These are phyloP conservation scores for Leucoma salicis DNA, from an alignment of 2,888 invertebrate species.

Conservation along the genomic window DNA sequence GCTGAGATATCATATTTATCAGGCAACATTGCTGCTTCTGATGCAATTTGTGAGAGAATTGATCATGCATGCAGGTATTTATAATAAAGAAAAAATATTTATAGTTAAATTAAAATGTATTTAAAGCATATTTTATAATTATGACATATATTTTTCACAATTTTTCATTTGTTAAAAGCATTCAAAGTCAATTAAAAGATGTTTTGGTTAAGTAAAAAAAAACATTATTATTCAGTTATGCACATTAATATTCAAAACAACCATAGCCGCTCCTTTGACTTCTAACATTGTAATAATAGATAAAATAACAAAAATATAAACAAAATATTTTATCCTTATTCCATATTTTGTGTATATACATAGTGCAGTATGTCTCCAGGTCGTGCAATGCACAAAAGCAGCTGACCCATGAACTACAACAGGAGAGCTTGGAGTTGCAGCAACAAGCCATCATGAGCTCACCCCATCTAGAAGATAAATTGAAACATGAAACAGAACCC, in stretches of 20 bases:
- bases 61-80: constrained; percentile 74
- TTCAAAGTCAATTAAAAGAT: constrained; percentile 38
- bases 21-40: constrained; percentile 77
- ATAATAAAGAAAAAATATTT: constrained; percentile 32
- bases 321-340: constrained; percentile 42
- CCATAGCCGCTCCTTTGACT: constrained; percentile 57
- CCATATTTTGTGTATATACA: constrained; percentile 35
- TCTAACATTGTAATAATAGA: constrained; percentile 58
- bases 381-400: constrained; percentile 68
- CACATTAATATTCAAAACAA: constrained; percentile 47
- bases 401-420: constrained; percentile 66
- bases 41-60: constrained; percentile 78
- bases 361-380: constrained; percentile 46
- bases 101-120: constrained; percentile 44
- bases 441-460: constrained; percentile 66
- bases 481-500: constrained; percentile 41
- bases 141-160: constrained; percentile 32
- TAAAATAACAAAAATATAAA: constrained; percentile 48
- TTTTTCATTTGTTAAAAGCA: constrained; percentile 27
- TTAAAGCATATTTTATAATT: constrained; percentile 52
- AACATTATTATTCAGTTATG: constrained; percentile 28
- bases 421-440: constrained; percentile 73
- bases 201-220: too few species aligned
- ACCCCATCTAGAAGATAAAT: constrained; percentile 65
- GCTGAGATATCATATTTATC: constrained; percentile 80